Conservation (phyloP, 2,797 vertebrate species). For the Danio albolineatus region DNA sequence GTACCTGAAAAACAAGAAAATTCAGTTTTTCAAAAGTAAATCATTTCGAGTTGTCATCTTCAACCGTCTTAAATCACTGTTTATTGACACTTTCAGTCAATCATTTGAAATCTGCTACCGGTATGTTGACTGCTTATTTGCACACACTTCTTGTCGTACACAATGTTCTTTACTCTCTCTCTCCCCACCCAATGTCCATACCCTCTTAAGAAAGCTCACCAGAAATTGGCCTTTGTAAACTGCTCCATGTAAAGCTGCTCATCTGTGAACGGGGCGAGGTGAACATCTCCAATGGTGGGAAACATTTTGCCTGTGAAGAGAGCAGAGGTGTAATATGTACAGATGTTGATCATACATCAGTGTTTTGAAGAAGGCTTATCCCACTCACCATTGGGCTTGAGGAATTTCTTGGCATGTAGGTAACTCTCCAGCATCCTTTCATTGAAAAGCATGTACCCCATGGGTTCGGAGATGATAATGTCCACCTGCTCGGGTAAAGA, state of each 20-base stretch:
- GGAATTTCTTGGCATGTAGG: constrained; percentile 97
- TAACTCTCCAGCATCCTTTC: constrained; percentile 98
- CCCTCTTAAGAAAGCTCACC: constrained; percentile 77
- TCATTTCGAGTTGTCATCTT: background rate
- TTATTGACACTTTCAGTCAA: background rate
- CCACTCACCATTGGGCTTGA: constrained; percentile 89
- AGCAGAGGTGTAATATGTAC: background rate
- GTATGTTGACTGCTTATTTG: background rate
- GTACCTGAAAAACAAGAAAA: constrained; percentile 80
- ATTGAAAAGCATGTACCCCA: constrained; percentile 99
- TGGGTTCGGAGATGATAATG: constrained; percentile 97
- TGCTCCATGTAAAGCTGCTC: constrained; percentile 99
- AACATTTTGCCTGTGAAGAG: constrained; percentile 91
- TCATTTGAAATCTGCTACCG: background rate
- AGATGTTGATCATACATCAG: background rate
- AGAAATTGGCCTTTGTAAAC: constrained; percentile 98
- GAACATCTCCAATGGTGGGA: constrained; percentile 96
- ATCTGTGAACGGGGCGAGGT: constrained; percentile 94
- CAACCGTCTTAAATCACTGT: background rate
- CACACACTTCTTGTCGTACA: background rate
- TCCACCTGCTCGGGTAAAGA: constrained; percentile 94
- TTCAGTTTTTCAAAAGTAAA: background rate
- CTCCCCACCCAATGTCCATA: background rate
- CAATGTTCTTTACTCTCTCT: background rate
- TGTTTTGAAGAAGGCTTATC: background rate